Conservation (phyloP, 2,888 invertebrate genomes). For the Macaria liturata region DNA sequence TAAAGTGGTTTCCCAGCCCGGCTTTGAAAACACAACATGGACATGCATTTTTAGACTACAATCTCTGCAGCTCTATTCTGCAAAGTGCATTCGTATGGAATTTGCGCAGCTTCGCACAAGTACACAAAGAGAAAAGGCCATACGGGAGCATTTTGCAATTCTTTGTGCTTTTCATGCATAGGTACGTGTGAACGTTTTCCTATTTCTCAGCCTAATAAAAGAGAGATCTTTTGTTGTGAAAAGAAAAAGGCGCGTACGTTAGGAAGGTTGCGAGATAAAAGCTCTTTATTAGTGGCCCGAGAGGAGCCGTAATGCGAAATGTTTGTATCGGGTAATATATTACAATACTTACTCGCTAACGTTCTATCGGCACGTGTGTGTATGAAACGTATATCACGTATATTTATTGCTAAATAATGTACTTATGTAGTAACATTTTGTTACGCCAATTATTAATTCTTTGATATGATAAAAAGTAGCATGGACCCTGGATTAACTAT, state of each 20-base stretch:
- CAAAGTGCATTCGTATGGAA: constrained; percentile 2
- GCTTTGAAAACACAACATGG: constrained; percentile 21
- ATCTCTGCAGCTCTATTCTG: constrained; percentile 6
- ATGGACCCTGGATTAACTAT: too few relatives aligned
- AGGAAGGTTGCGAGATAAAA: constrained; percentile 39
- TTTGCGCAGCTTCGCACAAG: not conserved
- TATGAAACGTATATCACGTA: too few relatives aligned
- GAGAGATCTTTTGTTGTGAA: constrained; percentile 43
- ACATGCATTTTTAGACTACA: constrained; percentile 17
- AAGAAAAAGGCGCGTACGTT: constrained; percentile 42
- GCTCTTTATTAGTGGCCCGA: constrained; percentile 43
- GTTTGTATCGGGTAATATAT: constrained; percentile 30
- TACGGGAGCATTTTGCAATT: constrained; percentile 19
- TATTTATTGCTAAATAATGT: too few relatives aligned
- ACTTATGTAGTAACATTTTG: too few relatives aligned
- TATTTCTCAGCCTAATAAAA: constrained; percentile 40
- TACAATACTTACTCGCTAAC: constrained; percentile 8
- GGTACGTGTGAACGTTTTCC: constrained; percentile 32
- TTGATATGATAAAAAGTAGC: too few relatives aligned
- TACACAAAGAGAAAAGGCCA: constrained; percentile 10
- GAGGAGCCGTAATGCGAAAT: constrained; percentile 32
- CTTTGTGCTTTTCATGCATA: constrained; percentile 27
- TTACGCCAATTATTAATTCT: too few relatives aligned
- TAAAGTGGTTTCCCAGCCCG: constrained; percentile 29
- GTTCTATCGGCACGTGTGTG: not conserved